A percentile compares a stretch with the other conserved stretches of the same genome.
These are phyloP conservation scores for Gila orcuttii DNA, from an alignment of 2,113 vertebrate species.

Conservation along the genomic window DNA sequence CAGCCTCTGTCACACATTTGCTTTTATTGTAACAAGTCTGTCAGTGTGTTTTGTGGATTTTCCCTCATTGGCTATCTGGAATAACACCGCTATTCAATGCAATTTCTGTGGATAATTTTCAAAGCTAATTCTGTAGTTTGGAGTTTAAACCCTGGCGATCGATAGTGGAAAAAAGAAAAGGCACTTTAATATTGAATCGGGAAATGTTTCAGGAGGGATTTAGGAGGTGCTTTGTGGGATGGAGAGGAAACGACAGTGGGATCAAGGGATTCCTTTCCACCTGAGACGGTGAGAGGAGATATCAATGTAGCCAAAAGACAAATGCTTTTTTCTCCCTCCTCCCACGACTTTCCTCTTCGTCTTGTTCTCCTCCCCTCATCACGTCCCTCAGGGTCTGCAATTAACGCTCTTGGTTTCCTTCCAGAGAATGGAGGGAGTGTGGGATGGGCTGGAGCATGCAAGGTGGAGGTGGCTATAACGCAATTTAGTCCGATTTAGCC, in stretches of 20 bases:
- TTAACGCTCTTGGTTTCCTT: conserved; percentile 11
- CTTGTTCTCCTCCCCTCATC: conserved; percentile 13
- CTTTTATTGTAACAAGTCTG: conserved; percentile 51
- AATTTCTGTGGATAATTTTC: conserved; percentile 30
- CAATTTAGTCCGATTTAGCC: conserved; percentile 48
- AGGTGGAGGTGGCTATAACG: conserved; percentile 38
- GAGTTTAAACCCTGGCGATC: background rate
- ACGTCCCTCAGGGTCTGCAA: conserved; percentile 12
- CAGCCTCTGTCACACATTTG: conserved; percentile 30
- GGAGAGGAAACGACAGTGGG: background rate
- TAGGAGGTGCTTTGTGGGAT: background rate
- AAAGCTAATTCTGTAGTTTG: conserved; percentile 10
- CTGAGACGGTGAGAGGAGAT: conserved; percentile 14
- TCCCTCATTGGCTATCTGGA: background rate
- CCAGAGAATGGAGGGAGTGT: conserved; percentile 9
- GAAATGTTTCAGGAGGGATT: conserved; percentile 16
- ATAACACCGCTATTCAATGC: background rate
- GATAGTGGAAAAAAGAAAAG: background rate
- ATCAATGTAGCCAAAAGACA: conserved; percentile 25
- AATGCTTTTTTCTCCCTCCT: conserved; percentile 35
- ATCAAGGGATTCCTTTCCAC: conserved; percentile 1
- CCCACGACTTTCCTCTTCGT: conserved; percentile 13
- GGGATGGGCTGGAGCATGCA: conserved; percentile 27
- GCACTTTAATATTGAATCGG: background rate
- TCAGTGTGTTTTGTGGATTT: conserved; percentile 45